Evolutionary conservation across 2,113 vertebrate genomes (phyloP), one percentile per base, ranked within the genome.

Genomic region (Microtus montanus): DNA sequence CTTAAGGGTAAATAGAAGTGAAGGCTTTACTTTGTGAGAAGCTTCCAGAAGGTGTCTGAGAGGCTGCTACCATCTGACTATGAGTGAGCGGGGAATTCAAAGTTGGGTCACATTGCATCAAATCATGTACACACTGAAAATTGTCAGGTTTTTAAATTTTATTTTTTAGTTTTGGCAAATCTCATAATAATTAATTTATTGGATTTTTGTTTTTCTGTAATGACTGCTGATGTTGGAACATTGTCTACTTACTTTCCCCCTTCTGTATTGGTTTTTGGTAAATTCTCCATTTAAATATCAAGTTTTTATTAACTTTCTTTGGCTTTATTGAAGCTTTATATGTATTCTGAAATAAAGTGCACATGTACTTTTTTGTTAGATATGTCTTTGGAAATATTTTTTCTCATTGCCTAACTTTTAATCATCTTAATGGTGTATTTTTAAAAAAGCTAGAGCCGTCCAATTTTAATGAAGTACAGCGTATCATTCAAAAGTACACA

Each of bases 311-410:
- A 49, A 64, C 3, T 41, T 8, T n/a, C 74, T 90, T 88, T 89
- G 20, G 41, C 54, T 11, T 63, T 84, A 38, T 1, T 85, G 10
- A 89, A 70, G 5, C 66, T 4, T n/a, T 33, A 79, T 84, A 54
- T 79, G 71, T 85, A 75, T 64, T 71, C 13, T 58, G 61, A 91
- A 28, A 75, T 44, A 2, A 75, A 84, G 1, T 58, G 20, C 19
- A 58, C 0, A 0, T 58, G 58, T 20, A 20, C 30, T 28, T 79
- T 92, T 83, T 92, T 83, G 19, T 75, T 89, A 61, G 54, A 70
- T n/a, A 38, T 15, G 33, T 54, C 24, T 92, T 94, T 86, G 44
- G 28, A 92, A 73, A n/a, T 78, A 90, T 78, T 95, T 95, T 93
- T 19, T 90, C 30, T 6, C 83, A 66, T 87, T 41, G 52, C n/a